Percentiles rank a stretch among this genome's conserved stretches.
These are phyloP conservation scores for Okamejei kenojei DNA, from an alignment of 2,797 vertebrate species.

Conservation along the genomic window DNA sequence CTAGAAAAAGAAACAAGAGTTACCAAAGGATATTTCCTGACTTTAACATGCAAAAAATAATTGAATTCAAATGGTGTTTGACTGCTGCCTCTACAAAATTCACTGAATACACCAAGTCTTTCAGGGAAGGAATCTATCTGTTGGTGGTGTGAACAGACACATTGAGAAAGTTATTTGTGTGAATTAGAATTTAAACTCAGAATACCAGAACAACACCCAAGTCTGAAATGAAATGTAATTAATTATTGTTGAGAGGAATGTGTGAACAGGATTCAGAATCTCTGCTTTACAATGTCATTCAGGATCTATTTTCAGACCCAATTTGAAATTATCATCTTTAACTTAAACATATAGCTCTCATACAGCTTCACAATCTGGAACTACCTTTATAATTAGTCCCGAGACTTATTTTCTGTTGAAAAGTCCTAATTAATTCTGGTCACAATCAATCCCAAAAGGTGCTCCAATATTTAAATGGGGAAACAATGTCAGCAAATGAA, in stretches of 20 bases:
- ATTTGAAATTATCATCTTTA: not conserved
- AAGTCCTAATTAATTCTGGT: not conserved
- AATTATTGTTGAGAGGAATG: not conserved
- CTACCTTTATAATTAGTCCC: not conserved
- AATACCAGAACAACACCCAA: not conserved
- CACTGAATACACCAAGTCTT: not conserved
- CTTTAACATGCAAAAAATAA: not conserved
- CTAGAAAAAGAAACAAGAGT: constrained; percentile 52
- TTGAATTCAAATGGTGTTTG: constrained; percentile 13
- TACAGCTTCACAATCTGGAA: not conserved
- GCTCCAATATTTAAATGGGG: not conserved
- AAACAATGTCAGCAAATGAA: not conserved
- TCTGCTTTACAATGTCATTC: not conserved
- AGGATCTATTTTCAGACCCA: not conserved
- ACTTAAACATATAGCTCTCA: not conserved
- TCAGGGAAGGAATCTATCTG: not conserved
- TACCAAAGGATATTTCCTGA: not conserved
- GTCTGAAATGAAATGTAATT: not conserved
- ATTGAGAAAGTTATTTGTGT: not conserved
- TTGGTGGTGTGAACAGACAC: not conserved
- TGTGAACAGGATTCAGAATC: not conserved
- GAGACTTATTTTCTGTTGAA: not conserved
- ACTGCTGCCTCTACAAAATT: not conserved
- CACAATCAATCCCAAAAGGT: not conserved
- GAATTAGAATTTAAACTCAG: not conserved